Percentiles rank a stretch among this genome's conserved stretches.
phyloP scores from a whole-genome alignment of 2,113 vertebrate species.

The Machaerirhynchus nigripectus region DNA sequence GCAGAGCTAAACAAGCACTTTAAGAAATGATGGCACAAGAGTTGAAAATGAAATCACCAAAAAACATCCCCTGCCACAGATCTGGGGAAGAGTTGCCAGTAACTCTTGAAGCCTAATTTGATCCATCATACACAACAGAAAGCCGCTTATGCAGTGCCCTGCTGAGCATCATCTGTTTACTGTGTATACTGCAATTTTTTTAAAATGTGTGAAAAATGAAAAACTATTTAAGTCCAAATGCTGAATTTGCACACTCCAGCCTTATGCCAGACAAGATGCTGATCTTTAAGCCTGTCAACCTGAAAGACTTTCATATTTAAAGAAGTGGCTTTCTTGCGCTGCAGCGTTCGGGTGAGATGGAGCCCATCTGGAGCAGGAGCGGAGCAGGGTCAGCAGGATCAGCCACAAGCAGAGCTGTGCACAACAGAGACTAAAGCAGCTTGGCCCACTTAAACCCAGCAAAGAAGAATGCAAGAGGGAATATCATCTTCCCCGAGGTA shows the following conservation, averaged over 20 bases:
- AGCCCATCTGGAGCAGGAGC: constrained; percentile 13
- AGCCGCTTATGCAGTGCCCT: constrained; percentile 49
- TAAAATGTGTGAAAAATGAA: constrained; percentile 18
- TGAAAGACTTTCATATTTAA: constrained; percentile 25
- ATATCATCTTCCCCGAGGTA: constrained; percentile 10
- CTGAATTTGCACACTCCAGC: constrained; percentile 46
- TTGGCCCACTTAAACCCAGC: constrained; percentile 43
- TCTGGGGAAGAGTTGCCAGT: neutral
- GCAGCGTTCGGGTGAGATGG: fast-evolving
- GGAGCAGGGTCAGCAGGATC: constrained; percentile 22
- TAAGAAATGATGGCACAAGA: neutral
- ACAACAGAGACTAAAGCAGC: neutral
- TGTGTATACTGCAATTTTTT: constrained; percentile 22
- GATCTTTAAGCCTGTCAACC: constrained; percentile 21
- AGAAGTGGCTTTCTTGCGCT: neutral
- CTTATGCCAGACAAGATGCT: constrained; percentile 46
- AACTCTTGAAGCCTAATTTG: constrained; percentile 41
- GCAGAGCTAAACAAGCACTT: neutral
- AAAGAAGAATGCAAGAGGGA: constrained; percentile 40
- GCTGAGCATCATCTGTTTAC: constrained; percentile 65
- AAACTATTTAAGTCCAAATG: constrained; percentile 49
- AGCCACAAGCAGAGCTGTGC: neutral
- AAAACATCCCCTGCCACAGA: neutral
- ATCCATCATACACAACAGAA: constrained; percentile 34
- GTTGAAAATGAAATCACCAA: neutral